Conservation (phyloP, 2,797 vertebrate genomes). For the Tachyglossus aculeatus region DNA sequence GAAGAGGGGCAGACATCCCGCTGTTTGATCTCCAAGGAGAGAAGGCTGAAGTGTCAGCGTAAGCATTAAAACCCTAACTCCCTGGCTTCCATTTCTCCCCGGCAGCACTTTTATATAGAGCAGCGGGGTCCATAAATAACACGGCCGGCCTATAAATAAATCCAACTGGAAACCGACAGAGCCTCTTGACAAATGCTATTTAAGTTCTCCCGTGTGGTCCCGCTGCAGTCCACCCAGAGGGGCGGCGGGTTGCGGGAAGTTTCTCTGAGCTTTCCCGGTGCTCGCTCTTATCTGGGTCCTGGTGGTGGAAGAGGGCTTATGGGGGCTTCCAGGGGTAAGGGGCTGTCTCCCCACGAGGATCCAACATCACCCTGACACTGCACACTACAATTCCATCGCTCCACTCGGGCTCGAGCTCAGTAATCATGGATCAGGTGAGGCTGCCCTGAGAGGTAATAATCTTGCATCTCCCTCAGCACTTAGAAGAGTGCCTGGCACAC, state of each 20-base stretch:
- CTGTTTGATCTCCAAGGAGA: conserved; percentile 34
- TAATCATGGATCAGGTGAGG: conserved; percentile 16
- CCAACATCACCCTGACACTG: not conserved
- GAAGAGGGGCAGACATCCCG: conserved; percentile 2
- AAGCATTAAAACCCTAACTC: conserved; percentile 44
- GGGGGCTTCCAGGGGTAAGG: not conserved
- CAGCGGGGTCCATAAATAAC: conserved; percentile 72
- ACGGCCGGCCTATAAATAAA: conserved; percentile 73
- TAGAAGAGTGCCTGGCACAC: too few species aligned
- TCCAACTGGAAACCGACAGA: conserved; percentile 77
- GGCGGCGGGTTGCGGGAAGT: conserved; percentile 48
- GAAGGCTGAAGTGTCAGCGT: conserved; percentile 26
- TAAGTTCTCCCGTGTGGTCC: conserved; percentile 79
- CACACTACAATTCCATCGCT: not conserved
- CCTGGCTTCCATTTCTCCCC: conserved; percentile 50
- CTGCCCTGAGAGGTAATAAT: too few species aligned
- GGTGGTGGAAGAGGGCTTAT: not conserved
- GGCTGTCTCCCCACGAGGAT: not conserved
- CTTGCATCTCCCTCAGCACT: too few species aligned
- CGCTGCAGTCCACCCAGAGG: conserved; percentile 57
- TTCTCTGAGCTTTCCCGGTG: too few species aligned
- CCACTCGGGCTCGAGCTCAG: not conserved
- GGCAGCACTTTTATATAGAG: conserved; percentile 70
- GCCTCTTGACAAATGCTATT: conserved; percentile 78
- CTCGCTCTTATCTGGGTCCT: too few species aligned